Conservation (phyloP, 1,140 invertebrate genomes). For the Platorchestia sp. region DNA sequence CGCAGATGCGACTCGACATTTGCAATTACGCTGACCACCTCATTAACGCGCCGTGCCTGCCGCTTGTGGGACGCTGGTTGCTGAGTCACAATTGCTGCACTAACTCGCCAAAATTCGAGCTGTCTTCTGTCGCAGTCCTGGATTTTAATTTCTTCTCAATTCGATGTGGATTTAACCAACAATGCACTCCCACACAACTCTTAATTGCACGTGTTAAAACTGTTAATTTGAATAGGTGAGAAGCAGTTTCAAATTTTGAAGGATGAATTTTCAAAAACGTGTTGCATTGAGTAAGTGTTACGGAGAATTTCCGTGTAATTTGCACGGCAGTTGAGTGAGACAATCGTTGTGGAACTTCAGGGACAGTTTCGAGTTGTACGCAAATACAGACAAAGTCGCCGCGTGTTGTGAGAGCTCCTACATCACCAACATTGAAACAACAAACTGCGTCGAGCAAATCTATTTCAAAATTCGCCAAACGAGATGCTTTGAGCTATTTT, state of each 20-base stretch:
- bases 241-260: background rate
- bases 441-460: too few relatives aligned
- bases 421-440: too few relatives aligned
- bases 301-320: background rate
- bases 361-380: background rate
- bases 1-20: background rate
- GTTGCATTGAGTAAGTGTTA: background rate
- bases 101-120: background rate
- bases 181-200: background rate
- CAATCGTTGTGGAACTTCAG: background rate
- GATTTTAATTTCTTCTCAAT: background rate
- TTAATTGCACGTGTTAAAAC: background rate
- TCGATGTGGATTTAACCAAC: too few relatives aligned
- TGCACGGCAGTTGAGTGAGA: background rate
- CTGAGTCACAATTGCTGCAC: background rate
- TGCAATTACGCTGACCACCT: slow-evolving; percentile 14
- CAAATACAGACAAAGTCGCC: too few relatives aligned
- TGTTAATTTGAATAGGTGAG: background rate
- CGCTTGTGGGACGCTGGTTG: background rate
- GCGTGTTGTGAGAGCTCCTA: too few relatives aligned
- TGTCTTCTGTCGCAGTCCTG: too few relatives aligned
- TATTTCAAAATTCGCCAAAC: too few relatives aligned
- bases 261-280: background rate
- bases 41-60: background rate
- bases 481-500: too few relatives aligned